Base-by-base conservation (phyloP, 1,140 invertebrate species). In the Lerema accius region DNA sequence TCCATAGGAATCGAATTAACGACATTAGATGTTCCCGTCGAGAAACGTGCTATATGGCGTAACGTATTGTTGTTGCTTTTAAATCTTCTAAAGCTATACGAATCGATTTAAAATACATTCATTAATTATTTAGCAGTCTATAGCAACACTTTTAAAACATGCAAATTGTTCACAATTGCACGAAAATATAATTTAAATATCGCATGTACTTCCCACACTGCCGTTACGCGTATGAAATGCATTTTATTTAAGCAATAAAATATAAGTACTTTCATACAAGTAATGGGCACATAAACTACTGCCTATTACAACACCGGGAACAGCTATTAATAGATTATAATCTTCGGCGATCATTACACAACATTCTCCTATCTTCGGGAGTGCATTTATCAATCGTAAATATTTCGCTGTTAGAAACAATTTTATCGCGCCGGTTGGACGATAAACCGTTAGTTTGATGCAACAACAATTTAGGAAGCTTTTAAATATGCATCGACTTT, bases 311-410 rank as follows among this genome's bases (percentile, higher is more conserved):
- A 61, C 64, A 69, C 65, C 63, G 58, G 51, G 60, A 59, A 55
- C 60, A 35, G 60, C 62, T 72, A 71, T 69, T 63, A 61, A 73
- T 63, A 58, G 66, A 69, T 77, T 74, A 68, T 61, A 67, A 76
- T 73, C 73, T 73, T 59, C 66, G 61, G 39, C 63, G 68, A 75
- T 76, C 68, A 67, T 73, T 71, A 67, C 71, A 67, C 79, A 76
- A 75, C 67, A 68, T 73, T 68, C 32, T 72, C 42, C 49, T 67
- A 74, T 75, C 67, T 65, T 28, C 55, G 51, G 49, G 65, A 55
- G 64, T 67, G 63, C 69, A 75, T 79, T 80, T 69, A 77, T 81
- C 73, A 77, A 67, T 70, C 72, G 61, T 70, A 65, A 67, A 70
- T 60, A 70, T 74, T 73, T 67, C 59, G 63, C 65, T 67, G 77